A percentile compares a stretch with the other conserved stretches of the same genome.
Conservation (phyloP, 2,888 invertebrate genomes). For the Drosophila mulleri region DNA sequence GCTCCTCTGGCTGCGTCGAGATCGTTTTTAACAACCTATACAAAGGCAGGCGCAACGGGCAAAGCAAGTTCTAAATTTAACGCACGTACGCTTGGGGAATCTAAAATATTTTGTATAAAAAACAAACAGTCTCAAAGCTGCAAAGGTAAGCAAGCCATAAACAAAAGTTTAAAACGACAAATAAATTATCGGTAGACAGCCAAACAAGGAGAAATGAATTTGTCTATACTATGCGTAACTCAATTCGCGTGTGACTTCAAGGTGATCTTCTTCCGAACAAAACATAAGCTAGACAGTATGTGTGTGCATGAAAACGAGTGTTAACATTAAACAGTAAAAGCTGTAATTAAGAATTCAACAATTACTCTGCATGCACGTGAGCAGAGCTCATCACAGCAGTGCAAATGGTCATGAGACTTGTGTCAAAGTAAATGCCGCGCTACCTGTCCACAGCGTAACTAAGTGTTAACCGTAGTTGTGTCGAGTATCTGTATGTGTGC, state of each 20-base stretch:
- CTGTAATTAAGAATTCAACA: constrained; percentile 8
- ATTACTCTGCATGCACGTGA: constrained; percentile 55
- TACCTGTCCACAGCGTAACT: constrained; percentile 36
- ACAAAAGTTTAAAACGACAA: constrained; percentile 32
- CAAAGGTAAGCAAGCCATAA: constrained; percentile 69
- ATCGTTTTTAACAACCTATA: constrained; percentile 62
- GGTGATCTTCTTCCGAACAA: constrained; percentile 55
- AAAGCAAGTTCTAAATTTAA: constrained; percentile 82
- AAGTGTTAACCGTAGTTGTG: constrained; percentile 24
- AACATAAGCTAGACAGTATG: not conserved
- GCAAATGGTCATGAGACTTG: constrained; percentile 60
- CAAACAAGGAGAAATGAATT: constrained; percentile 10
- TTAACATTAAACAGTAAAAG: not conserved
- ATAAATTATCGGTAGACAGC: constrained; percentile 17
- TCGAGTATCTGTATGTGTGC: constrained; percentile 31
- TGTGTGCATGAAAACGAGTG: constrained; percentile 8
- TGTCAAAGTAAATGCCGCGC: constrained; percentile 38
- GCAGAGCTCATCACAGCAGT: constrained; percentile 10
- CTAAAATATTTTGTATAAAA: constrained; percentile 61
- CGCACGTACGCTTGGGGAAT: constrained; percentile 62
- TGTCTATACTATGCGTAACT: not conserved
- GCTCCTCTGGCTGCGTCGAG: constrained; percentile 61
- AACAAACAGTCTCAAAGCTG: constrained; percentile 59
- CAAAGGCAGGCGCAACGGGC: constrained; percentile 50
- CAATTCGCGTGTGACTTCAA: constrained; percentile 55